Base-by-base conservation (phyloP, 2,888 invertebrate genomes). In the Crematogaster levior region DNA sequence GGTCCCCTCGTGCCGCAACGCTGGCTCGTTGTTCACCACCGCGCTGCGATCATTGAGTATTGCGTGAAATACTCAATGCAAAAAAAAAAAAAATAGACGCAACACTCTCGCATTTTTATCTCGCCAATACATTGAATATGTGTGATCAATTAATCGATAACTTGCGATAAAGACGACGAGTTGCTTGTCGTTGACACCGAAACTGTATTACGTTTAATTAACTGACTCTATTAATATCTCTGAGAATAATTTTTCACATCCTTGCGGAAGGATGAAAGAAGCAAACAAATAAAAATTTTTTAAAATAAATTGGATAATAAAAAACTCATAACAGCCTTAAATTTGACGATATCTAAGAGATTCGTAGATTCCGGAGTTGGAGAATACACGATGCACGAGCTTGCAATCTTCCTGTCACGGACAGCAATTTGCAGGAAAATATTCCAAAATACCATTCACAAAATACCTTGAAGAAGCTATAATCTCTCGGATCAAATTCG, bases 1-100 rank as follows among this genome's bases (percentile, higher is more conserved):
- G 92, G 91, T 92, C 88, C 90, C 89, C 88, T 86, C 86, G 84
- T 84, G 84, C 82, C 84, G 65, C 79, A 75, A 75, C 53, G 51
- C 68, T 18, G n/a, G 43, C 30, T 58, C 43, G 77, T 68, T 79
- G 53, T 56, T 77, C 68, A 43, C 56, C 56, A 18, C 43, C 43
- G 58, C 58, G 56, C 56, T 43, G 68, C 68, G 77, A 79, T 79
- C 68, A 79, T 77, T 77, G 68, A 68, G 30, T 48, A 61, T 74
- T 74, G 60, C 74, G 74, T 34, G 74, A 58, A 74, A 37, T 48
- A 74, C 18, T n/a, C n/a, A n/a, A 48, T 12, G 30, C 61, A 56
- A 68, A 77, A 56, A 68, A 56, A 68, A 77, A 56, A 68, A 53
- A 34, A 34, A 53, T 51, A 24, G 30, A 7, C 18, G 56, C 43